Percentiles rank a stretch among this genome's conserved stretches.
These are phyloP conservation scores for Ceratina japonica DNA, from an alignment of 1,140 invertebrate species.

Conservation along the genomic window DNA sequence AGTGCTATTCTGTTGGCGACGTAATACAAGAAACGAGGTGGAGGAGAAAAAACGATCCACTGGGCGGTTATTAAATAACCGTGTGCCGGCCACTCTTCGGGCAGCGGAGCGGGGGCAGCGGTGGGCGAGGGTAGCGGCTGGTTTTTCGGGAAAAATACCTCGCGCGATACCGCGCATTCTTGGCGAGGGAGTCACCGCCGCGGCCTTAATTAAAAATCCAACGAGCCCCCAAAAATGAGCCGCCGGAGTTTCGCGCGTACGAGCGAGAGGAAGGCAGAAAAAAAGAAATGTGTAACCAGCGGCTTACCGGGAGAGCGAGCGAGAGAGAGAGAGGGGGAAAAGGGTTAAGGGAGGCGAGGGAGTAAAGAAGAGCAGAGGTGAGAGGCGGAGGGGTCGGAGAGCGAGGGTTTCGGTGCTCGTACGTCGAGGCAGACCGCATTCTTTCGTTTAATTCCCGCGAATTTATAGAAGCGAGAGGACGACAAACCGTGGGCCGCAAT, in stretches of 20 bases:
- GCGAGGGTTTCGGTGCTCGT: slow-evolving; percentile 66
- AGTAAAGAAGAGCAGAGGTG: slow-evolving; percentile 27
- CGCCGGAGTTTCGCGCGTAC: slow-evolving; percentile 44
- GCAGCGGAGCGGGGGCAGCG: slow-evolving; percentile 1
- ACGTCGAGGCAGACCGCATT: slow-evolving; percentile 79
- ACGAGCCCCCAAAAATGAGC: slow-evolving; percentile 75
- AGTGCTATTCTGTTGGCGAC: too few relatives aligned
- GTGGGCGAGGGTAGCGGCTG: slow-evolving; percentile 54
- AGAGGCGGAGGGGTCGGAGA: too few relatives aligned
- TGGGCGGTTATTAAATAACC: slow-evolving; percentile 54
- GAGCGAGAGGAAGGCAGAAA: slow-evolving; percentile 33
- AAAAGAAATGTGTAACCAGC: background rate
- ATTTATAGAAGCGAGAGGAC: slow-evolving; percentile 77
- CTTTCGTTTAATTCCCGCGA: slow-evolving; percentile 80
- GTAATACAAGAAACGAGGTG: too few relatives aligned
- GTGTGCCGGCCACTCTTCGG: background rate
- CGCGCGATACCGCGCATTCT: slow-evolving; percentile 76
- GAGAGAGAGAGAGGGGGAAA: slow-evolving; percentile 26
- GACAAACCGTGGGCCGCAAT: slow-evolving; percentile 68
- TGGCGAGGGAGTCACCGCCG: slow-evolving; percentile 77
- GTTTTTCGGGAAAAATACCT: slow-evolving; percentile 65
- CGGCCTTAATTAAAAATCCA: slow-evolving; percentile 80
- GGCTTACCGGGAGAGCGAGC: slow-evolving; percentile 43
- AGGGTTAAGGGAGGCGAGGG: slow-evolving; percentile 4
- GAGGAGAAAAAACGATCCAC: slow-evolving; percentile 12